Percentiles rank a stretch among this genome's conserved stretches.
Conservation (phyloP, 2,797 vertebrate species). For the Calcarius lapponicus region DNA sequence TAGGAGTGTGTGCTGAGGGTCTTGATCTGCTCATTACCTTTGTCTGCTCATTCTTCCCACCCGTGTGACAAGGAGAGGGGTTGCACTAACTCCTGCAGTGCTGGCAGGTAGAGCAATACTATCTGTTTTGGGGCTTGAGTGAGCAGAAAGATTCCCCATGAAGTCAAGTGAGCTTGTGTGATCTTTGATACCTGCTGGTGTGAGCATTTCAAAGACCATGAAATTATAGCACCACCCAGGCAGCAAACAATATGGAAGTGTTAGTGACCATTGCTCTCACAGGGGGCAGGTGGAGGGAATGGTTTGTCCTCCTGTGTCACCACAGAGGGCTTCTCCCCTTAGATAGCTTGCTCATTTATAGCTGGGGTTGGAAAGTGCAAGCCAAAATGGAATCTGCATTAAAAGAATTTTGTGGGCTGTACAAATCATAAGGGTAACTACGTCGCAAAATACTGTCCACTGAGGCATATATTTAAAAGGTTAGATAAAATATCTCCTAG, state of each 20-base stretch:
- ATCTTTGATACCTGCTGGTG: not conserved
- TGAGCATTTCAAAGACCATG: not conserved
- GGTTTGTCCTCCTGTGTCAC: not conserved
- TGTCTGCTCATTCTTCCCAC: not conserved
- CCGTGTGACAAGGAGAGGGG: accelerated
- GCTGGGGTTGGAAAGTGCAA: not conserved
- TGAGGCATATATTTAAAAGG: slow-evolving; percentile 65
- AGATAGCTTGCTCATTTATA: slow-evolving; percentile 33
- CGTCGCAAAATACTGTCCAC: slow-evolving; percentile 64
- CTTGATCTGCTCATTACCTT: not conserved
- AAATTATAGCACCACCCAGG: not conserved
- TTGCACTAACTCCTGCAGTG: not conserved
- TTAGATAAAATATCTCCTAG: slow-evolving; percentile 68
- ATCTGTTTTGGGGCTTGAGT: accelerated
- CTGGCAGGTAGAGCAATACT: not conserved
- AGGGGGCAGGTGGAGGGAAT: not conserved
- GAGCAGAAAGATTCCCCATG: not conserved
- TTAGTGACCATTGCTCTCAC: not conserved
- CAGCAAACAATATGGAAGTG: not conserved
- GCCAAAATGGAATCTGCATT: slow-evolving; percentile 29
- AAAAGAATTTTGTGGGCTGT: slow-evolving; percentile 62
- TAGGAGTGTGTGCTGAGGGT: not conserved
- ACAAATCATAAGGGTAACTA: slow-evolving; percentile 40
- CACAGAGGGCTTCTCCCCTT: slow-evolving; percentile 24
- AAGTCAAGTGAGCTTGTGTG: not conserved